These are phyloP conservation scores for Xiphophorus birchmanni DNA, from an alignment of 2,797 vertebrate genomes.

Conservation along the genomic window DNA sequence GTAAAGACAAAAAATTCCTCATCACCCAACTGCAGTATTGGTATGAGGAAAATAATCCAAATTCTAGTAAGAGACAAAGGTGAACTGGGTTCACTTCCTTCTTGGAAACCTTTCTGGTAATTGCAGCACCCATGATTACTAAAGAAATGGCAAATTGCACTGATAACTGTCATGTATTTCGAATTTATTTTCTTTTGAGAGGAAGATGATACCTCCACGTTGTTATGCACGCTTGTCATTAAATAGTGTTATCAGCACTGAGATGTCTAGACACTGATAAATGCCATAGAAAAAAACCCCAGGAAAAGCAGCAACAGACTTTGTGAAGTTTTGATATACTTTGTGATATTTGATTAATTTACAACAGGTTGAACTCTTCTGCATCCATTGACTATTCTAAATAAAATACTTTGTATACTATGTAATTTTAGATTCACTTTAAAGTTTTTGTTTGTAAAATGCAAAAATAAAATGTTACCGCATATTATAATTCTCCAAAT, in stretches of 20 bases:
- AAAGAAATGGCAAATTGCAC: too few species aligned
- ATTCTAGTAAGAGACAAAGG: conserved; percentile 18
- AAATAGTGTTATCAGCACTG: too few species aligned
- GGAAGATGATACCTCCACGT: too few species aligned
- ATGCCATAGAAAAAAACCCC: too few species aligned
- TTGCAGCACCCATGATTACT: too few species aligned
- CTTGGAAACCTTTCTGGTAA: not conserved
- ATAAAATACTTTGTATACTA: not conserved
- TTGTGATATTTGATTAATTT: not conserved
- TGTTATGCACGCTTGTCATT: too few species aligned
- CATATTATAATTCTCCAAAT: not conserved
- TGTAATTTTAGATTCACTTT: not conserved
- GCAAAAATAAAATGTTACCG: conserved; percentile 26
- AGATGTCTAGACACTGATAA: too few species aligned
- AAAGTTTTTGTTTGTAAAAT: not conserved
- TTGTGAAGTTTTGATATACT: not conserved
- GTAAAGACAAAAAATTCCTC: conserved; percentile 88
- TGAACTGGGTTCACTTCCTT: not conserved
- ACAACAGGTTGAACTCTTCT: too few species aligned
- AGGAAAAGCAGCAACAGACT: not conserved
- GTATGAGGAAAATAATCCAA: conserved; percentile 38
- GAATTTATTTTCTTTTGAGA: too few species aligned
- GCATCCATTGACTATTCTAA: not conserved
- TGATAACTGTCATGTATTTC: too few species aligned
- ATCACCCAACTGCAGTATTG: conserved; percentile 81